These are phyloP conservation scores for Echeneis naucrates DNA, from an alignment of 2,797 vertebrate species.

Conservation along the genomic window DNA sequence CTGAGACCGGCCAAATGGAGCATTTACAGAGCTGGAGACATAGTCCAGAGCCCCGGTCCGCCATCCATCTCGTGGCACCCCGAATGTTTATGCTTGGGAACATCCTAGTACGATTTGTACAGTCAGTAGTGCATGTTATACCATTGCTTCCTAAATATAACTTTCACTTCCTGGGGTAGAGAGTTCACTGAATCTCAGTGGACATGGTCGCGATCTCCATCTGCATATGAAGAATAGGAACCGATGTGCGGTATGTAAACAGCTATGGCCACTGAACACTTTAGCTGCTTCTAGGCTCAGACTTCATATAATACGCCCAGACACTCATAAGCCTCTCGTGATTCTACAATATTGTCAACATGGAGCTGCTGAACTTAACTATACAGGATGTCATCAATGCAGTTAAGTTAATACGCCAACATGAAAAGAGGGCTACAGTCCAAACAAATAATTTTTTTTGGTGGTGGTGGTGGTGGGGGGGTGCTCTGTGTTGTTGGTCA, in stretches of 20 bases:
- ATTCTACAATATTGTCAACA: constrained; percentile 18
- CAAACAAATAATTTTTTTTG: not conserved
- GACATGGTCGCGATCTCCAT: constrained; percentile 27
- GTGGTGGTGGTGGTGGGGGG: too few relatives aligned
- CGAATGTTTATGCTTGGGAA: constrained; percentile 69
- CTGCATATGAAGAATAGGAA: not conserved
- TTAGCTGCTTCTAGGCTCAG: constrained; percentile 8
- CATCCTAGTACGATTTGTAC: constrained; percentile 71
- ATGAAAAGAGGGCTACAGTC: constrained; percentile 3
- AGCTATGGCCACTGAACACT: not conserved
- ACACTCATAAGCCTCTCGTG: constrained; percentile 16
- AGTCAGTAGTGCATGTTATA: constrained; percentile 48
- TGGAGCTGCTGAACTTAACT: not conserved
- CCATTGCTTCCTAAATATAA: constrained; percentile 68
- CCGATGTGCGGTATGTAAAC: constrained; percentile 22
- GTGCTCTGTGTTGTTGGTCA: constrained; percentile 8
- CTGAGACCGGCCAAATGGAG: constrained; percentile 63
- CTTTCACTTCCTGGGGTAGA: constrained; percentile 61
- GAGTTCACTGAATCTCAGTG: constrained; percentile 58
- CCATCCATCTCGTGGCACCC: constrained; percentile 56
- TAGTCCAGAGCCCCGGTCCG: constrained; percentile 66
- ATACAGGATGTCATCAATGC: constrained; percentile 13
- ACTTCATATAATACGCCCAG: constrained; percentile 26
- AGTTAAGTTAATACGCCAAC: constrained; percentile 39
- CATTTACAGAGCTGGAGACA: constrained; percentile 66